Conservation (phyloP, 1,140 invertebrate species). For the Homalodisca vitripennis region DNA sequence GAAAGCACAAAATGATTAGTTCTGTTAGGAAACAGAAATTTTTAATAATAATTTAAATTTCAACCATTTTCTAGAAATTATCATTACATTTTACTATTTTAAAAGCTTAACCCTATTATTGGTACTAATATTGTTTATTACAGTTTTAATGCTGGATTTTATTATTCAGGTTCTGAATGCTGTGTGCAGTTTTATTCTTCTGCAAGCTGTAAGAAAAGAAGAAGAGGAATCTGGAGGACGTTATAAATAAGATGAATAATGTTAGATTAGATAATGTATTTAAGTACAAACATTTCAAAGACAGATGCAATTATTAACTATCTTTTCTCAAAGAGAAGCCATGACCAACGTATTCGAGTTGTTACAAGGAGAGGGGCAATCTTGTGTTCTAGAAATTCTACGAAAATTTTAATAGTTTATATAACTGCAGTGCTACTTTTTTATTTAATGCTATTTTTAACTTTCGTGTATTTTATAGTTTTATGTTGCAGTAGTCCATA, state of each 20-base stretch:
- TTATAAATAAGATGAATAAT: conserved; percentile 8
- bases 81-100: not conserved
- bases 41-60: not conserved
- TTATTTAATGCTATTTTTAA: too few species aligned
- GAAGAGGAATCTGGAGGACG: conserved; percentile 25
- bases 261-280: too few species aligned
- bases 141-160: not conserved
- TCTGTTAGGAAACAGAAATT: not conserved
- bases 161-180: conserved; percentile 53
- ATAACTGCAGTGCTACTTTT: too few species aligned
- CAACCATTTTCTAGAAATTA: not conserved
- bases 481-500: too few species aligned
- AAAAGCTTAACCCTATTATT: not conserved
- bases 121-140: not conserved
- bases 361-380: too few species aligned
- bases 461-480: too few species aligned
- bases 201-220: conserved; percentile 53
- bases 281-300: too few species aligned
- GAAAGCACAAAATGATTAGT: not conserved
- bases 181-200: conserved; percentile 62
- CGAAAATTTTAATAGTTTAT: too few species aligned
- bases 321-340: too few species aligned
- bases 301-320: too few species aligned
- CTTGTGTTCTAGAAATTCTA: too few species aligned
- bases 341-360: too few species aligned